Conservation (phyloP, 1,140 invertebrate genomes). For the Rhagoletis pomonella region DNA sequence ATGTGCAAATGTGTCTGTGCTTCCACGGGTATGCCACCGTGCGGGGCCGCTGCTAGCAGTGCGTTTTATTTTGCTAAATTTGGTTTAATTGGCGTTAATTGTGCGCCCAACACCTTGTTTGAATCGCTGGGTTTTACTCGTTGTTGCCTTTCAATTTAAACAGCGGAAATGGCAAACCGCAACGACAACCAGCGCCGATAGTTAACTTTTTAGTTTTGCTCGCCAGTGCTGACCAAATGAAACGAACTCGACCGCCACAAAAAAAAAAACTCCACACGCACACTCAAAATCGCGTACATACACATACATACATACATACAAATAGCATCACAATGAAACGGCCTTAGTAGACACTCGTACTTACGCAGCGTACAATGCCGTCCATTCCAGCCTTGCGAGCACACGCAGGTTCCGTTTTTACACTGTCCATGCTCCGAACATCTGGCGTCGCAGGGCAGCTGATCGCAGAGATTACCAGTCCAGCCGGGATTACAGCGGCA, state of each 20-base stretch:
- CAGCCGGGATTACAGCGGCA: conserved; percentile 94
- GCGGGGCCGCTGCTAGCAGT: background rate
- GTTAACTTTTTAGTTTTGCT: conserved; percentile 9
- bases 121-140: background rate
- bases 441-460: conserved; percentile 90
- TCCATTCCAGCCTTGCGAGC: conserved; percentile 98
- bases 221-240: background rate
- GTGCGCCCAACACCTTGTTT: background rate
- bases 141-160: conserved; percentile 42
- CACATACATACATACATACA: background rate
- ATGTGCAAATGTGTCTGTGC: background rate
- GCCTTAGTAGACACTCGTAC: conserved; percentile 71
- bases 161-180: conserved; percentile 44
- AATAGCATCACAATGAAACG: background rate
- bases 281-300: background rate
- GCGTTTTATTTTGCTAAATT: conserved; percentile 46
- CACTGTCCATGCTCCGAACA: conserved; percentile 97
- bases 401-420: conserved; percentile 97
- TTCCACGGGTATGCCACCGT: background rate
- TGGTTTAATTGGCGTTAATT: conserved; percentile 35
- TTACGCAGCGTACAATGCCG: conserved; percentile 96
- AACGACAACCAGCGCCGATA: background rate
- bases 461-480: conserved; percentile 93
- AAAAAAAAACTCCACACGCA: background rate
- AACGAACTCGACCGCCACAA: background rate